phyloP scores from a whole-genome alignment of 2,113 vertebrate species.

The Mus pahari region DNA sequence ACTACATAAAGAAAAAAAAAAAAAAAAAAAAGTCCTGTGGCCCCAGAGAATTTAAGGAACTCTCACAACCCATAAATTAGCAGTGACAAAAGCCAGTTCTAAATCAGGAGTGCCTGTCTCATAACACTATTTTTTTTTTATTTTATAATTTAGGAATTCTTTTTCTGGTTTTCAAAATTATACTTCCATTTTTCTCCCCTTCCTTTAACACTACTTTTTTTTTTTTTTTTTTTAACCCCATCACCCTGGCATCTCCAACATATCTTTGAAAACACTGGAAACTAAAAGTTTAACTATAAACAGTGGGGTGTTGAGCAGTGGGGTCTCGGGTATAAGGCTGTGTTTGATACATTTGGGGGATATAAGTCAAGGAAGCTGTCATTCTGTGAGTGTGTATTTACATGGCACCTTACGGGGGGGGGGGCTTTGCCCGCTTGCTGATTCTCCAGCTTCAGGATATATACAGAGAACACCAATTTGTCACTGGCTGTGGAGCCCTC shows the following conservation, averaged over 20 bases:
- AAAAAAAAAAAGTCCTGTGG: background rate
- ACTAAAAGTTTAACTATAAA: background rate
- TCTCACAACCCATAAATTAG: constrained; percentile 36
- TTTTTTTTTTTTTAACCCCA: background rate
- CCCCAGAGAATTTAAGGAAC: constrained; percentile 38
- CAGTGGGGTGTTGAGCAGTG: background rate
- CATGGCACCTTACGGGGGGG: background rate
- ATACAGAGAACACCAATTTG: background rate
- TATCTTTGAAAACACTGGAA: constrained; percentile 1
- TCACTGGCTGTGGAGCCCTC: background rate
- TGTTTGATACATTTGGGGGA: background rate
- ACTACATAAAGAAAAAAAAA: background rate
- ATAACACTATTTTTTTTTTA: background rate
- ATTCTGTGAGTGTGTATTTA: background rate
- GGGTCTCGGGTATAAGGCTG: background rate
- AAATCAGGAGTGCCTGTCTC: background rate
- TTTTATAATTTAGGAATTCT: background rate
- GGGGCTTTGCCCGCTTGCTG: background rate
- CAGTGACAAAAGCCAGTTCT: background rate
- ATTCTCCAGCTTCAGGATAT: background rate
- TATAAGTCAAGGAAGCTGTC: background rate
- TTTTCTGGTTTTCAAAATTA: background rate
- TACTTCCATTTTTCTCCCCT: background rate
- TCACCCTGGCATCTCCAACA: background rate
- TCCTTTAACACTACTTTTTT: background rate